Evolutionary conservation across 2,888 invertebrate genomes (phyloP), one percentile per base, ranked within the genome.

Genomic region (Cabera pusaria): DNA sequence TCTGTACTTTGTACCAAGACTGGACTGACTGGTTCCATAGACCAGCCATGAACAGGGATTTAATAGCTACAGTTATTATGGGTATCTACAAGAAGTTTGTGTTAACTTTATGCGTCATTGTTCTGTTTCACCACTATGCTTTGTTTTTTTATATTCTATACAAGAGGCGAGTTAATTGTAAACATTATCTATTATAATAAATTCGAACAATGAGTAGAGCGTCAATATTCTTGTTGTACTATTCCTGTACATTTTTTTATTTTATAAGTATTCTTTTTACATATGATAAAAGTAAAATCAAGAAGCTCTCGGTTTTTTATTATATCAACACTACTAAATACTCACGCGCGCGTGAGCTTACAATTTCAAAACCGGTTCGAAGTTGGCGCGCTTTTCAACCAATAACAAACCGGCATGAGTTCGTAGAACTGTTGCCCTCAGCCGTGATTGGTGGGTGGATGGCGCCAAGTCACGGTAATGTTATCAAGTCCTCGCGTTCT

Each of bases 371-470:
- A 75, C 73, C 56, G 48, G 72, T 79, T 72, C 59, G 55, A 25
- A 67, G 60, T 74, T 73, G 64, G 75, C 79, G 78, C 73, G 65
- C 57, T 68, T 75, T 74, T 65, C 48, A 43, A 58, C 76, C 78
- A 79, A 78, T 76, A 45, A 46, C 52, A 54, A 42, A 57, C 43
- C 45, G 46, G 63, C 53, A 61, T 56, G 71, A 68, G 84, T 84
- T 84, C 85, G 78, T 67, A 71, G 77, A 84, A 81, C 81, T 72
- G 54, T 75, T 74, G 70, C 72, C 80, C 72, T 82, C 76, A 68
- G 59, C 51, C 39, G 59, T 68, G 63, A 82, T 82, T 73, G 74
- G 79, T 44, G 53, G 34, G 7, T 11, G 32, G 46, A 32, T 43
- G 58, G 62, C 59, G 63, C 62, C 55, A 56, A 59, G n/a, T n/a